These are phyloP conservation scores for Drosophila parthenogenetica DNA, from an alignment of 2,888 invertebrate genomes.

Conservation along the genomic window DNA sequence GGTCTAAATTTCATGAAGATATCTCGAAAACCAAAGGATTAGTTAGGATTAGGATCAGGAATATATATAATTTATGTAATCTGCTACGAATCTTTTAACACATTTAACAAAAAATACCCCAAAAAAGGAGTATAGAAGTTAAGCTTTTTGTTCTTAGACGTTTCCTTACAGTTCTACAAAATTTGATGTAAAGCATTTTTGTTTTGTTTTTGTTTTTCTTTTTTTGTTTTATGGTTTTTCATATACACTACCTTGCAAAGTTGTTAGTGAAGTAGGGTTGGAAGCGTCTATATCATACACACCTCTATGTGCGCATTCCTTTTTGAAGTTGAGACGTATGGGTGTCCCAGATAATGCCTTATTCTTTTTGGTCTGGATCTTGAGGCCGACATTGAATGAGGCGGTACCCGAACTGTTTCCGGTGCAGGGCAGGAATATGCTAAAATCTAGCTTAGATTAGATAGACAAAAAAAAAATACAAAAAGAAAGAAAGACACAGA, in stretches of 20 bases:
- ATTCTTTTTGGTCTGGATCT: slow-evolving; percentile 92
- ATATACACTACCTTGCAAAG: slow-evolving; percentile 86
- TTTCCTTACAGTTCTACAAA: slow-evolving; percentile 5
- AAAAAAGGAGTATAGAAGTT: neutral
- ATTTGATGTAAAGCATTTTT: slow-evolving; percentile 61
- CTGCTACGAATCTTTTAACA: too few relatives aligned
- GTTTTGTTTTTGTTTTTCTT: slow-evolving; percentile 63
- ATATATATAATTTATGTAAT: too few relatives aligned
- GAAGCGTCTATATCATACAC: slow-evolving; percentile 88
- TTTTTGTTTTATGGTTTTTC: slow-evolving; percentile 60
- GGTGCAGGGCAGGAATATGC: slow-evolving; percentile 93
- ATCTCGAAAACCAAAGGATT: too few relatives aligned
- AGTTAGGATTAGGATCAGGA: too few relatives aligned
- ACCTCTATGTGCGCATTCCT: slow-evolving; percentile 97
- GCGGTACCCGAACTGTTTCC: slow-evolving; percentile 95
- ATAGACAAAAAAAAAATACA: slow-evolving; percentile 17
- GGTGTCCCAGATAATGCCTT: slow-evolving; percentile 94
- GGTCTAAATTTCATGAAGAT: too few relatives aligned
- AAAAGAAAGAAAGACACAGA: neutral
- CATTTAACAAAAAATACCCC: too few relatives aligned
- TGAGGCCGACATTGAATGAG: slow-evolving; percentile 93
- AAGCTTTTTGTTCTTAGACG: neutral
- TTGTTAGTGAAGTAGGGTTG: slow-evolving; percentile 85
- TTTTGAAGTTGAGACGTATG: slow-evolving; percentile 93
- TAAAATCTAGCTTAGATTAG: slow-evolving; percentile 89